Conservation (phyloP, 2,888 invertebrate species). For the Rhabditoides inermis region DNA sequence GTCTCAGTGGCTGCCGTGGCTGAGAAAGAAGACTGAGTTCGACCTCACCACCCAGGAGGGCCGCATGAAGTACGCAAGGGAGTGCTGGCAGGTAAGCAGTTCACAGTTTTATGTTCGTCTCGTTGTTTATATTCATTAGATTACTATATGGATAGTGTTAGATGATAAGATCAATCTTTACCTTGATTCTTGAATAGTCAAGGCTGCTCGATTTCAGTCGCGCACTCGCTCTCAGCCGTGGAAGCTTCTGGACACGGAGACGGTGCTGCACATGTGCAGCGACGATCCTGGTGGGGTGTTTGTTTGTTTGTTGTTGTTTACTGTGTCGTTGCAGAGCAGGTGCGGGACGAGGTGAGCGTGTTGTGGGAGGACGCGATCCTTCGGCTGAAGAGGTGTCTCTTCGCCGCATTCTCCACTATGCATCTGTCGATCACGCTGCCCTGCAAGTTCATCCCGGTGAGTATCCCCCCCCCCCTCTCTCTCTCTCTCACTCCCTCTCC, state of each 20-base stretch:
- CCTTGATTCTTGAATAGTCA: no score
- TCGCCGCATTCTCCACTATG: constrained; percentile 72
- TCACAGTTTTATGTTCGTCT: no score
- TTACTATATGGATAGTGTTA: no score
- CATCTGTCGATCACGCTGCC: constrained; percentile 83
- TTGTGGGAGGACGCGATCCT: constrained; percentile 79
- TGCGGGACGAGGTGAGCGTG: constrained; percentile 74
- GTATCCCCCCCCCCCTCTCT: background rate
- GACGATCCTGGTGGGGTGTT: constrained; percentile 16
- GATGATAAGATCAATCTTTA: no score
- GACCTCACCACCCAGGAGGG: no score
- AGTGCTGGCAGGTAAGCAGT: no score
- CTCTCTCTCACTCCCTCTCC: no score
- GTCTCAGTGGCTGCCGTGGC: no score
- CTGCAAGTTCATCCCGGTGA: constrained; percentile 76
- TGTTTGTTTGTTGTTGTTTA: background rate
- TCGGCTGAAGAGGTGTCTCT: constrained; percentile 75
- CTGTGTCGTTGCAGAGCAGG: constrained; percentile 50
- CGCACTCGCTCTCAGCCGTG: constrained; percentile 61
- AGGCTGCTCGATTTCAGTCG: constrained; percentile 77
- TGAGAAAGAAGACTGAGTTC: no score
- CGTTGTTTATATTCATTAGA: no score
- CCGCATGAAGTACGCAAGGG: no score
- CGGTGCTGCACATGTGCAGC: constrained; percentile 39
- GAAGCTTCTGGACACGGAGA: constrained; percentile 9